Conservation (phyloP, 1,140 invertebrate genomes). For the Lasioglossum albipes region DNA sequence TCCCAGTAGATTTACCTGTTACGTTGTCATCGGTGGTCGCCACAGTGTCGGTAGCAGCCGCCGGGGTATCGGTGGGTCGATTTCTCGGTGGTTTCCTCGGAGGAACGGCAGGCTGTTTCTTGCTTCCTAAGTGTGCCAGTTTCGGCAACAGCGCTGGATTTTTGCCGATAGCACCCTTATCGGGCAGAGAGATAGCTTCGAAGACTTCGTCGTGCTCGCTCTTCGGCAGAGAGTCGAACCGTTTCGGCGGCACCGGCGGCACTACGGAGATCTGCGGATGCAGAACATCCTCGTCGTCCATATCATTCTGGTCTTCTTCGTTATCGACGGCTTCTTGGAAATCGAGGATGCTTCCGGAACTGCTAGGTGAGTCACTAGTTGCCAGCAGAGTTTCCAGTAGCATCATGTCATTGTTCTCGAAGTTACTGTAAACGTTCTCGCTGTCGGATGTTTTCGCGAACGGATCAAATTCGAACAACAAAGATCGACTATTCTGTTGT, state of each 20-base stretch:
- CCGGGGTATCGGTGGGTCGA: neutral
- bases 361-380: slow-evolving; percentile 66
- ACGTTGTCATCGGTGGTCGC: neutral
- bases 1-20: neutral
- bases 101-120: slow-evolving; percentile 74
- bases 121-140: slow-evolving; percentile 67
- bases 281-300: slow-evolving; percentile 68
- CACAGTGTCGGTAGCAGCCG: neutral
- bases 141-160: slow-evolving; percentile 76
- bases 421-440: slow-evolving; percentile 66
- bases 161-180: slow-evolving; percentile 61
- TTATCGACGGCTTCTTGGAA: slow-evolving; percentile 67
- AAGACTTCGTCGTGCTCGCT: slow-evolving; percentile 73
- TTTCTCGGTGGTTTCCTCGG: slow-evolving; percentile 63
- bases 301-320: slow-evolving; percentile 60
- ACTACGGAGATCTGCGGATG: slow-evolving; percentile 40
- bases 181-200: slow-evolving; percentile 64
- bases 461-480: slow-evolving; percentile 75
- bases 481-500: slow-evolving; percentile 64
- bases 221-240: slow-evolving; percentile 78
- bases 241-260: slow-evolving; percentile 79
- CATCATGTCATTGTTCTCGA: slow-evolving; percentile 72
- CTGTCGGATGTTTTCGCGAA: slow-evolving; percentile 48
- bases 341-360: slow-evolving; percentile 66
- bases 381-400: slow-evolving; percentile 70